A percentile compares a stretch with the other conserved stretches of the same genome.
Evolutionary conservation across 2,113 vertebrate genomes (phyloP).

Genomic region (Thamnaconus septentrionalis): DNA sequence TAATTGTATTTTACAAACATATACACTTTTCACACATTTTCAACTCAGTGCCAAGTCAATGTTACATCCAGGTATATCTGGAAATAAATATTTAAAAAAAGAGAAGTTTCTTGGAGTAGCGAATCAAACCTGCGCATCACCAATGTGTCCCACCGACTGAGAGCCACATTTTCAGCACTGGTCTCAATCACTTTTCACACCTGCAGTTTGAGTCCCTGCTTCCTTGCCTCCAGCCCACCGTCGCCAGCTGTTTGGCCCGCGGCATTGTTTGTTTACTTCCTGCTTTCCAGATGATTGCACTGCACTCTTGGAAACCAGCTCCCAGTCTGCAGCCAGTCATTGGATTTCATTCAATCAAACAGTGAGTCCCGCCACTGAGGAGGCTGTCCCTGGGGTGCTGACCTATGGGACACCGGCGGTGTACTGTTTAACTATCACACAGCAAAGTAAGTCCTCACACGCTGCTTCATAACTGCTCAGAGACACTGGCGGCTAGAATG

Average conservation of each 20-base stretch:
- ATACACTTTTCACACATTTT: no score
- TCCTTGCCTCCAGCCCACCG: constrained; percentile 21
- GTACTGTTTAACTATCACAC: constrained; percentile 28
- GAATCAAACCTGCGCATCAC: no score
- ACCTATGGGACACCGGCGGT: constrained; percentile 41
- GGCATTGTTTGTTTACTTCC: constrained; percentile 66
- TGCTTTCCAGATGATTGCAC: constrained; percentile 47
- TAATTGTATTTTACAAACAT: no score
- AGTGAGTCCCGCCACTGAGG: constrained; percentile 35
- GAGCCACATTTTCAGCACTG: no score
- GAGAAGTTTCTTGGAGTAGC: no score
- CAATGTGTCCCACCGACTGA: no score
- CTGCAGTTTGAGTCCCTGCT: constrained; percentile 6
- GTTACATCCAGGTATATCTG: no score
- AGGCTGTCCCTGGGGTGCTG: constrained; percentile 40
- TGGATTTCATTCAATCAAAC: constrained; percentile 51
- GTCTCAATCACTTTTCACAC: no score
- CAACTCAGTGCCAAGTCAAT: no score
- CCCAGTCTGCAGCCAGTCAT: constrained; percentile 14
- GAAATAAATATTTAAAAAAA: no score
- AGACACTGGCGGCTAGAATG: background rate
- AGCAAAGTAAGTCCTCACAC: constrained; percentile 28
- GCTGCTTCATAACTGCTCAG: constrained; percentile 11
- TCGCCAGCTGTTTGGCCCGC: constrained; percentile 58
- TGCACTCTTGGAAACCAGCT: constrained; percentile 39